Conservation (phyloP, 2,797 vertebrate species). For the Cetoscarus ocellatus region DNA sequence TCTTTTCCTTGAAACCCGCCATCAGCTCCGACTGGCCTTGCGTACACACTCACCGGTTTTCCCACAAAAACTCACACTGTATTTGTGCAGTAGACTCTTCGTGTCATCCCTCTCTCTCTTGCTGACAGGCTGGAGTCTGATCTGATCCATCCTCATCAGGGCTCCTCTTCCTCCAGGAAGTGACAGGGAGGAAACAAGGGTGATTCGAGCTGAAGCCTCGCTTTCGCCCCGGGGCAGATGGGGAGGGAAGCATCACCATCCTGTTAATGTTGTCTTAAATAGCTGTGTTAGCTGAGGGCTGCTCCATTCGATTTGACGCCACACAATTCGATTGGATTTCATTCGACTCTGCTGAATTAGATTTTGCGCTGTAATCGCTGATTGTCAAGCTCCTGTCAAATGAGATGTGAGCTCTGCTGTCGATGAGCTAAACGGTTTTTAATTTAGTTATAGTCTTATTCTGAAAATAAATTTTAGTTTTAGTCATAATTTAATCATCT, state of each 20-base stretch:
- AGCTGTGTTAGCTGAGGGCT: constrained; percentile 17
- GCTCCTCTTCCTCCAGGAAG: constrained; percentile 39
- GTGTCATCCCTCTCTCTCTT: constrained; percentile 26
- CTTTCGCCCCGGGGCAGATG: constrained; percentile 55
- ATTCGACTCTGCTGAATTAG: constrained; percentile 48
- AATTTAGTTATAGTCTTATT: too few species aligned
- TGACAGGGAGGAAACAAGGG: constrained; percentile 65
- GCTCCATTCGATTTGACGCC: constrained; percentile 41
- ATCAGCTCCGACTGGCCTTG: constrained; percentile 72
- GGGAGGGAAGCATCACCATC: constrained; percentile 60
- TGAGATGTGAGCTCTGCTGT: too few species aligned
- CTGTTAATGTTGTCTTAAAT: constrained; percentile 69
- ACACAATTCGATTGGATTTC: constrained; percentile 56
- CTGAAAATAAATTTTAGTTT: too few species aligned
- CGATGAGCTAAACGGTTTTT: too few species aligned
- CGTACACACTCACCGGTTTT: constrained; percentile 22
- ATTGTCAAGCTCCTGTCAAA: constrained; percentile 10
- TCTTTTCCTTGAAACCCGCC: constrained; percentile 64
- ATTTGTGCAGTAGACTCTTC: constrained; percentile 28
- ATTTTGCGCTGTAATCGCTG: constrained; percentile 49
- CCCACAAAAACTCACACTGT: constrained; percentile 21
- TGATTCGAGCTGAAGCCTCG: constrained; percentile 50
- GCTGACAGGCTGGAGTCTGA: constrained; percentile 63
- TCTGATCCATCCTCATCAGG: constrained; percentile 58
- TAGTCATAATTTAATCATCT: too few species aligned